Evolutionary conservation across 2,797 vertebrate genomes (phyloP), one percentile per base, ranked within the genome.

Genomic region (Anguilla megastoma): DNA sequence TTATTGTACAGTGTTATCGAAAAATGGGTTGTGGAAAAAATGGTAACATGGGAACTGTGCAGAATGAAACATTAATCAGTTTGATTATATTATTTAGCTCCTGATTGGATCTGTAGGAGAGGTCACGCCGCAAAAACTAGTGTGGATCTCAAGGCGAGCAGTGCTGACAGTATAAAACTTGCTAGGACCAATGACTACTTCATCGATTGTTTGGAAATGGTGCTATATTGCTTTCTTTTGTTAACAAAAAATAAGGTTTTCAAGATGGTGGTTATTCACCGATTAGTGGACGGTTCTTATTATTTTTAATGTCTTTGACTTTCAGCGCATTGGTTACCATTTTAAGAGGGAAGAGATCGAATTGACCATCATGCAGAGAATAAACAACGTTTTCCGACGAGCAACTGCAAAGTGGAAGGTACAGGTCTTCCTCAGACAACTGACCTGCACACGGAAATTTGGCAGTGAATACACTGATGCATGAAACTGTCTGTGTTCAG

Each of bases 341-440:
- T 99, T 98, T 93, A 99, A 99, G 94, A 96, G 95, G 90, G 97
- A 98, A 9, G 98, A 99, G 91, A 99, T 99, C 9, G 99, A 99
- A 89, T 92, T 91, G 83, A 96, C 97, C 69, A 97, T 99, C 89
- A 94, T 98, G 45, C 95, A 96, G 0, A 94, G 98, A 89, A 97
- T 99, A 89, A 96, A 97, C 84, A 92, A 94, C 1, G 91, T 98
- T 89, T 99, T 99, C 94, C 96, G 92, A 84, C 96, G 97, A 90
- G 98, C 98, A 54, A 97, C 95, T 74, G 95, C 96, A 9, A 99
- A 98, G 91, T 99, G 98, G 99, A 98, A 99, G 94, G 99, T 99
- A 94, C 92, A 94, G 90, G 41, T 27, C 2, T 69, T 69, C 45
- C 71, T 66, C 48, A 50, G 27, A 6, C 84, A 18, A 69, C 3